Conservation (phyloP, 2,113 vertebrate genomes). For the Phaethornis superciliosus region DNA sequence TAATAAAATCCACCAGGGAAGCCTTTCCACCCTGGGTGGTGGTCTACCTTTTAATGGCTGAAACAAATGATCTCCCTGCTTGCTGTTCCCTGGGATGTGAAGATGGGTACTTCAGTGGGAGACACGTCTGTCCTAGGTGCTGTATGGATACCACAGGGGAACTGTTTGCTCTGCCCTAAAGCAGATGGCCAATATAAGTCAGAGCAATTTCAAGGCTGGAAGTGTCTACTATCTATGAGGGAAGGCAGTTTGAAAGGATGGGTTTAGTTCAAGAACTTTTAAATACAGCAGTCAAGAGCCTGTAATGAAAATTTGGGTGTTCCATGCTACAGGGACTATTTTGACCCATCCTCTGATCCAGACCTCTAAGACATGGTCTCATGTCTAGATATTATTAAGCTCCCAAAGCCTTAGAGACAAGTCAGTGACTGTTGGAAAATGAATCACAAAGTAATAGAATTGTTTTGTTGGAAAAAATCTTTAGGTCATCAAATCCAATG, state of each 20-base stretch:
- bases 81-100: background rate
- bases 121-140: background rate
- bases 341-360: background rate
- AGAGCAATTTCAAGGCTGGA: background rate
- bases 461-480: no score
- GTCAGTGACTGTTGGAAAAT: background rate
- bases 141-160: background rate
- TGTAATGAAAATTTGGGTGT: background rate
- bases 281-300: background rate
- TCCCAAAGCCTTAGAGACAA: background rate
- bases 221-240: background rate
- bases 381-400: background rate
- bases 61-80: background rate
- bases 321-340: background rate
- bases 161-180: background rate
- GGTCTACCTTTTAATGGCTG: background rate
- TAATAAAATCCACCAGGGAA: background rate
- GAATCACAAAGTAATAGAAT: background rate
- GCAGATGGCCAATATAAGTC: fast-evolving
- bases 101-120: background rate
- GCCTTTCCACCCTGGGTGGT: background rate
- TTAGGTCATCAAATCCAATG: no score
- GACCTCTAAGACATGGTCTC: background rate
- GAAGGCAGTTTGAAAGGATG: background rate
- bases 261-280: background rate